A percentile compares a stretch with the other conserved stretches of the same genome.
Evolutionary conservation across 2,113 vertebrate genomes (phyloP).

Genomic region (Toxostoma redivivum): DNA sequence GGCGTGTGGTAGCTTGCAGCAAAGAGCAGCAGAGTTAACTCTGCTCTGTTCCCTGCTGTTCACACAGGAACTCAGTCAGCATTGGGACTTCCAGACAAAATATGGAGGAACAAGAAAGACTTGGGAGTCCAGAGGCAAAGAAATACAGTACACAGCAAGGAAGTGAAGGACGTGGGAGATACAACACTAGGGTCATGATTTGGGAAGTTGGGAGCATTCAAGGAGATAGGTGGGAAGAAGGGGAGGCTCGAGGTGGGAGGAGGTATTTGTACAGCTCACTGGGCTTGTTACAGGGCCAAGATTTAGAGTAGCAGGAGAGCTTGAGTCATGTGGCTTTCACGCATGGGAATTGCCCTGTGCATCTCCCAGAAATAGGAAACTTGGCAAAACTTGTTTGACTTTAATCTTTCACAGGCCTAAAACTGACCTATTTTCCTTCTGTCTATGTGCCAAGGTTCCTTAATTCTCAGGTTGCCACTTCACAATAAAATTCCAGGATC

Average conservation of each 20-base stretch:
- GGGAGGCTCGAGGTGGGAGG: neutral
- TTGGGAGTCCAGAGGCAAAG: neutral
- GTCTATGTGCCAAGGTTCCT: neutral
- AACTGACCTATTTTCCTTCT: neutral
- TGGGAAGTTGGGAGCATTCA: neutral
- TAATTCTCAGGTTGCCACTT: neutral
- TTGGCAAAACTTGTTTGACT: neutral
- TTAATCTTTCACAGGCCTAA: neutral
- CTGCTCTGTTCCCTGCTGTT: neutral
- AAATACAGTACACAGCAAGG: neutral
- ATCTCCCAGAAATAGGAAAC: neutral
- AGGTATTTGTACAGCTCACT: neutral
- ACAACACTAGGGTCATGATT: neutral
- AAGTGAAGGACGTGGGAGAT: neutral
- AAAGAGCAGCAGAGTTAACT: neutral
- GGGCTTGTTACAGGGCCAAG: neutral
- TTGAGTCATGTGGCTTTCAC: neutral
- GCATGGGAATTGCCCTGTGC: neutral
- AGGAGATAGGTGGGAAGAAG: neutral
- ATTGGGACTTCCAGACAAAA: neutral
- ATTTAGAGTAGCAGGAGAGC: neutral
- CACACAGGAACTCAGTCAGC: neutral
- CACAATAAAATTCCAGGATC: neutral
- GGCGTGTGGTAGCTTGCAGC: neutral
- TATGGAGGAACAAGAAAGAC: neutral